Conservation (phyloP, 2,797 vertebrate genomes). For the Mormyrus hasselquistii region DNA sequence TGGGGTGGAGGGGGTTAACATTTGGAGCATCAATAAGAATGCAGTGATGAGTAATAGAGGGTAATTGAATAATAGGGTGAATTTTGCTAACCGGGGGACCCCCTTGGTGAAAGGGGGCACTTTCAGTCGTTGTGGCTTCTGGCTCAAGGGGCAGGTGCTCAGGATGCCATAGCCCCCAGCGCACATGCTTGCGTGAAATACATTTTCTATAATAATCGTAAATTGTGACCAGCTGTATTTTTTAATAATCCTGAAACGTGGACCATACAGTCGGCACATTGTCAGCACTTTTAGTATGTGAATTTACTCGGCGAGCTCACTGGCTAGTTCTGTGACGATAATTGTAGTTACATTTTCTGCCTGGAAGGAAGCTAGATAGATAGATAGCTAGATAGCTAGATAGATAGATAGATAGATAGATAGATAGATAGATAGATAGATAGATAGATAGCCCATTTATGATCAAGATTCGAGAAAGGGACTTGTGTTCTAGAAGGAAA, state of each 20-base stretch:
- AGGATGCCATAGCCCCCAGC: not conserved
- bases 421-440: not conserved
- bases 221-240: not conserved
- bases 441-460: not conserved
- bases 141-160: not conserved
- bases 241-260: not conserved
- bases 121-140: not conserved
- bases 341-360: not conserved
- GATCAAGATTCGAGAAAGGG: not conserved
- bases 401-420: no score
- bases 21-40: not conserved
- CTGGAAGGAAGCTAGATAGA: not conserved
- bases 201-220: not conserved
- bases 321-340: not conserved
- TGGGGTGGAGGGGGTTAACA: not conserved
- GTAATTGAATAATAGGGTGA: not conserved
- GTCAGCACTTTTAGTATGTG: not conserved
- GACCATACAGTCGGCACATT: not conserved
- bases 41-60: not conserved
- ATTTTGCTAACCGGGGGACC: not conserved
- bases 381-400: not conserved
- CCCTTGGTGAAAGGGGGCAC: not conserved
- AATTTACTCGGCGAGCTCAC: not conserved
- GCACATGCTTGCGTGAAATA: not conserved
- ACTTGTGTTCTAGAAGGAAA: not conserved